Evolutionary conservation across 2,888 invertebrate species (phyloP).

Genomic region (Auanema sp.): DNA sequence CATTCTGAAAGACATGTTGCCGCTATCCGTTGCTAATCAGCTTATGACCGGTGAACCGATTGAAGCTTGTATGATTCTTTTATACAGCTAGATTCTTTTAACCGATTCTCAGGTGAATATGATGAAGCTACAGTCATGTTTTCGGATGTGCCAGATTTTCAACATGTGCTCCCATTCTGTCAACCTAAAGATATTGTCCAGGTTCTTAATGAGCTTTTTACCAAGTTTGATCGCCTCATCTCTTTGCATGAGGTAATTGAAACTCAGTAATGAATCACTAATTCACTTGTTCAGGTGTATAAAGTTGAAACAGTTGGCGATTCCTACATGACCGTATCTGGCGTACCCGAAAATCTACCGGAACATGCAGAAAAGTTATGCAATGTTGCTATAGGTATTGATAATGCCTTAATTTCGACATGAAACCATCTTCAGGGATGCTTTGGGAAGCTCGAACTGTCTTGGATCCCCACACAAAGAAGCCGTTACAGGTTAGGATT

Average conservation of each 20-base stretch:
- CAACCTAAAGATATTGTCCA: slow-evolving; percentile 64
- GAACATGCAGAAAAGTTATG: slow-evolving; percentile 63
- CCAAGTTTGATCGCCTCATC: slow-evolving; percentile 56
- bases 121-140: slow-evolving; percentile 64
- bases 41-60: slow-evolving; percentile 63
- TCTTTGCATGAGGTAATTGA: slow-evolving; percentile 47
- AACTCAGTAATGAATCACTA: background rate
- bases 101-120: slow-evolving; percentile 17
- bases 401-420: background rate
- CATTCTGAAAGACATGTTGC: slow-evolving; percentile 65
- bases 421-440: slow-evolving; percentile 39
- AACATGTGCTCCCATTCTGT: slow-evolving; percentile 63
- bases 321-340: slow-evolving; percentile 56
- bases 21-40: slow-evolving; percentile 61
- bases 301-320: slow-evolving; percentile 62
- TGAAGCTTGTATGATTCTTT: slow-evolving; percentile 45
- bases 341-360: slow-evolving; percentile 44
- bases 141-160: slow-evolving; percentile 65
- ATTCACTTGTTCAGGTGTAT: slow-evolving; percentile 38
- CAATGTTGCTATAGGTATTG: slow-evolving; percentile 62
- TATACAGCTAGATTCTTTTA: no score
- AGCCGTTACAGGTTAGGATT: slow-evolving; percentile 38
- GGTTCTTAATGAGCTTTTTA: slow-evolving; percentile 66
- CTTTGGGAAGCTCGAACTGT: slow-evolving; percentile 58
- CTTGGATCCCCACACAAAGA: slow-evolving; percentile 41